phyloP scores from a whole-genome alignment of 1,140 invertebrate species.

The Episyrphus balteatus region DNA sequence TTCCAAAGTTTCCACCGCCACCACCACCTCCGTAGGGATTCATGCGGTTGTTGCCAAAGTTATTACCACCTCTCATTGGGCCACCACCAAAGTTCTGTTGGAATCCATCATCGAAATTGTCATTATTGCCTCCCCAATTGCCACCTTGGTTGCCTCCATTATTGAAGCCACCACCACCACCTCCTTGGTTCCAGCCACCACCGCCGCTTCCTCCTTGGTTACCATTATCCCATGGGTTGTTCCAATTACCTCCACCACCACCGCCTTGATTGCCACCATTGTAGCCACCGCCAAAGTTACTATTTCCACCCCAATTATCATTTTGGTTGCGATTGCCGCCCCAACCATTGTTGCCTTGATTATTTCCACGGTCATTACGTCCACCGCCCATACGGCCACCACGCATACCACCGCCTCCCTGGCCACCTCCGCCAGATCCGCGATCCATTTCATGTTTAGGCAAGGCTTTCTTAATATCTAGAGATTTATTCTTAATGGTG shows the following conservation, averaged over 20 bases:
- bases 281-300: slow-evolving; percentile 48
- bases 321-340: slow-evolving; percentile 28
- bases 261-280: slow-evolving; percentile 64
- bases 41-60: slow-evolving; percentile 38
- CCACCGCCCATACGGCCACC: slow-evolving; percentile 11
- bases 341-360: slow-evolving; percentile 14
- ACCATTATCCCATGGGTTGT: slow-evolving; percentile 46
- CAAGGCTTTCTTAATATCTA: slow-evolving; percentile 72
- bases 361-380: slow-evolving; percentile 27
- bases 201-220: slow-evolving; percentile 40
- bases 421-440: slow-evolving; percentile 19
- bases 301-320: slow-evolving; percentile 23
- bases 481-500: slow-evolving; percentile 59
- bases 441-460: slow-evolving; percentile 58
- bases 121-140: slow-evolving; percentile 39
- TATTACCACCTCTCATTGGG: slow-evolving; percentile 48
- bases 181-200: slow-evolving; percentile 19
- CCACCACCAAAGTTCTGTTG: slow-evolving; percentile 64
- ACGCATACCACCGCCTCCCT: slow-evolving; percentile 12
- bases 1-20: slow-evolving; percentile 18
- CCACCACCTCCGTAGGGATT: slow-evolving; percentile 44
- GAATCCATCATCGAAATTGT: slow-evolving; percentile 59
- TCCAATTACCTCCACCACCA: slow-evolving; percentile 52
- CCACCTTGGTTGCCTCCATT: slow-evolving; percentile 36
- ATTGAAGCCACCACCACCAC: slow-evolving; percentile 23